Evolutionary conservation across 2,113 vertebrate species (phyloP).

Genomic region (Pelusios castaneus): DNA sequence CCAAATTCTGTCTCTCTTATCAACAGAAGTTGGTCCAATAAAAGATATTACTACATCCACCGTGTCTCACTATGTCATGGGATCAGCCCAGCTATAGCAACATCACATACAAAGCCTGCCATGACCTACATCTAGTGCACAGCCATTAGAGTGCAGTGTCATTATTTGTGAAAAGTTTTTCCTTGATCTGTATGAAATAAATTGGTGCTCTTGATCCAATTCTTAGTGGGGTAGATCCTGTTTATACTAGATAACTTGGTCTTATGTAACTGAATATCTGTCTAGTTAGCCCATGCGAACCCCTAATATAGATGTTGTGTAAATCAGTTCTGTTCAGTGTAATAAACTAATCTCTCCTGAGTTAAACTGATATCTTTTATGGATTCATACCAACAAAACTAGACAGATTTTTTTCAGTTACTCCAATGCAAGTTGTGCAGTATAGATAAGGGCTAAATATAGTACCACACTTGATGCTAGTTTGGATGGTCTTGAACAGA

Average conservation of each 20-base stretch:
- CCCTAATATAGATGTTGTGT: neutral
- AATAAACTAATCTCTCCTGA: neutral
- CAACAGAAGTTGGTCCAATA: neutral
- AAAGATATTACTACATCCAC: neutral
- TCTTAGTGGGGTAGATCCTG: neutral
- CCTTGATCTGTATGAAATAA: neutral
- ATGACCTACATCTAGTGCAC: neutral
- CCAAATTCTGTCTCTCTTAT: neutral
- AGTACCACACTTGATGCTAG: neutral
- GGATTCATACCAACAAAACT: neutral
- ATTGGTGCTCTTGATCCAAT: neutral
- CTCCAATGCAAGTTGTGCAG: neutral
- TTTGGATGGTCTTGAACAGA: neutral
- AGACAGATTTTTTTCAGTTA: neutral
- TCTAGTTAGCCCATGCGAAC: neutral
- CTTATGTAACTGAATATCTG: neutral
- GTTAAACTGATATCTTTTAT: neutral
- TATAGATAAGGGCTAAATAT: neutral
- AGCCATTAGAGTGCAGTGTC: neutral
- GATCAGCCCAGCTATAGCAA: neutral
- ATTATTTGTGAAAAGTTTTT: neutral
- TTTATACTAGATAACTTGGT: neutral
- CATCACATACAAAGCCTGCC: neutral
- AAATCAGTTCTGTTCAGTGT: neutral
- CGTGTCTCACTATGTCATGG: neutral